phyloP scores from a whole-genome alignment of 2,113 vertebrate species.

The Neofelis nebulosa region DNA sequence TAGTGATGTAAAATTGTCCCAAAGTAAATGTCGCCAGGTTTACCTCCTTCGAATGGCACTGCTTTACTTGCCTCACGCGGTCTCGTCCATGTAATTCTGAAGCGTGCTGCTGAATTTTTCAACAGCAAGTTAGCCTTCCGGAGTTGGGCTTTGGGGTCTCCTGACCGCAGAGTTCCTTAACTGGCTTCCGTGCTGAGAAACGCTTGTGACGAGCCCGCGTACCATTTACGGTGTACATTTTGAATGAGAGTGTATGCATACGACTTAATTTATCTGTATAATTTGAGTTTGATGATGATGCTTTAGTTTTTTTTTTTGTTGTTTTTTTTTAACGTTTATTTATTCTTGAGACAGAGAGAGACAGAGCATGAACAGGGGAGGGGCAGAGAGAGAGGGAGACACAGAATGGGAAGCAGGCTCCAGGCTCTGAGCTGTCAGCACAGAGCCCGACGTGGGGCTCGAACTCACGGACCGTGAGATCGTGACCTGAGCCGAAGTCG shows the following conservation, averaged over 20 bases:
- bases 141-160: not conserved
- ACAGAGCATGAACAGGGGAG: too few relatives aligned
- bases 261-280: accelerated
- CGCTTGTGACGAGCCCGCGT: accelerated
- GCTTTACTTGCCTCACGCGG: accelerated
- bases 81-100: not conserved
- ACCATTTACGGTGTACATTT: accelerated
- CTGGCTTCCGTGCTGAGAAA: not conserved
- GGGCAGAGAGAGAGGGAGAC: too few relatives aligned
- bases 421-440: too few relatives aligned
- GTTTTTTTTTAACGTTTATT: too few relatives aligned
- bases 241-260: not conserved
- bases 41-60: not conserved
- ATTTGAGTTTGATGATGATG: not conserved
- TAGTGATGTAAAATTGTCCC: not conserved
- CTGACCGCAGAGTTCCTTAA: too few relatives aligned
- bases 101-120: not conserved
- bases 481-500: too few relatives aligned
- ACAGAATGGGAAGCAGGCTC: too few relatives aligned
- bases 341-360: too few relatives aligned
- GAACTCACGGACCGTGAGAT: too few relatives aligned
- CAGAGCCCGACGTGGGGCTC: too few relatives aligned
- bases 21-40: not conserved
- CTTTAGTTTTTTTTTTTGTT: too few relatives aligned
- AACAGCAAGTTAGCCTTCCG: not conserved